Evolutionary conservation across 1,140 invertebrate genomes (phyloP).

Genomic region (Heliconius hewitsoni): DNA sequence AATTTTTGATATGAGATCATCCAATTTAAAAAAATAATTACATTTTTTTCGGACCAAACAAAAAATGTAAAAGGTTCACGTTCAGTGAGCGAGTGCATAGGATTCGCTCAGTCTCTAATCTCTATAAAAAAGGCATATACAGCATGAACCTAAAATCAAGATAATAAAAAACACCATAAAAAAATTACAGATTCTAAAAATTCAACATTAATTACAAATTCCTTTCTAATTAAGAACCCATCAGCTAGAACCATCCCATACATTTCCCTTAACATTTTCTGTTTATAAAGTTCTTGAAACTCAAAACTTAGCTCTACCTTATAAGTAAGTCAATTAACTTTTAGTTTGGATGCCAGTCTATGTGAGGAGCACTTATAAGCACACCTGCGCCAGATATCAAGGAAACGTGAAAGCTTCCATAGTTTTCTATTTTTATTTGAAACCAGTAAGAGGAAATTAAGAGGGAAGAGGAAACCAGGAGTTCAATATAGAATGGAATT

Average conservation of each 20-base stretch:
- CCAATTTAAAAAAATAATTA: too few relatives aligned
- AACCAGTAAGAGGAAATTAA: constrained; percentile 34
- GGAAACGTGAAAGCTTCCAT: constrained; percentile 32
- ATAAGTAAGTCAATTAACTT: constrained; percentile 14
- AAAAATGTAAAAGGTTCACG: too few relatives aligned
- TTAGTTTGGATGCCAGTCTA: constrained; percentile 9
- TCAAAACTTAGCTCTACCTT: constrained; percentile 5
- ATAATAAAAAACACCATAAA: too few relatives aligned
- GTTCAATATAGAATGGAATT: constrained; percentile 29
- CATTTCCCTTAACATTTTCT: neutral
- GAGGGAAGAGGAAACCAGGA: constrained; percentile 32
- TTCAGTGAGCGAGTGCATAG: neutral
- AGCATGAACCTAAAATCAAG: too few relatives aligned
- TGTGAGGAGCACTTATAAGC: constrained; percentile 25
- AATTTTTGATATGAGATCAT: too few relatives aligned
- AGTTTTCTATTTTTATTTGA: constrained; percentile 37
- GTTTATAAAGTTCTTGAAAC: neutral
- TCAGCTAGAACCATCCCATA: neutral
- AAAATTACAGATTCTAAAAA: too few relatives aligned
- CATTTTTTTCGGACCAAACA: too few relatives aligned
- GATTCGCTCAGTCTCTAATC: too few relatives aligned
- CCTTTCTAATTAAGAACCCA: neutral
- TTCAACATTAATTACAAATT: neutral
- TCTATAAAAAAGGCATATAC: too few relatives aligned
- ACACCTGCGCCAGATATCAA: constrained; percentile 32